Evolutionary conservation across 1,140 invertebrate species (phyloP).

Genomic region (Hycleus phaleratus): DNA sequence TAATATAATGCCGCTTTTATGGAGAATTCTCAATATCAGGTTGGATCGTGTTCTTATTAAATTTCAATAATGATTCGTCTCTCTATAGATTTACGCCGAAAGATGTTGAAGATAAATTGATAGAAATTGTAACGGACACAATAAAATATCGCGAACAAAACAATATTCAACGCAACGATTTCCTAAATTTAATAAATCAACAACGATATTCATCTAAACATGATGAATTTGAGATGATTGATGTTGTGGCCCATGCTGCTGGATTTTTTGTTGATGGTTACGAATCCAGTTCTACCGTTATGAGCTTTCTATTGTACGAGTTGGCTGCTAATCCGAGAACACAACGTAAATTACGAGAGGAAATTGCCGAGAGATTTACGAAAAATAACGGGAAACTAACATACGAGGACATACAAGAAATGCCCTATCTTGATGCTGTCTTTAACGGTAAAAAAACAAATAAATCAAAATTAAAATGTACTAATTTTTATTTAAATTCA

Average conservation of each 20-base stretch:
- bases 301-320: constrained; percentile 42
- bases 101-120: constrained; percentile 19
- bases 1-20: not conserved
- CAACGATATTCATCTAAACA: constrained; percentile 16
- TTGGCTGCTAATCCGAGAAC: constrained; percentile 53
- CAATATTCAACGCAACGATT: constrained; percentile 34
- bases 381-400: constrained; percentile 32
- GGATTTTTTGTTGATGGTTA: constrained; percentile 54
- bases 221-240: constrained; percentile 47
- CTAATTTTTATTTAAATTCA: no score
- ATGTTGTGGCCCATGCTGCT: constrained; percentile 52
- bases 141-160: constrained; percentile 37
- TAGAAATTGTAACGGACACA: constrained; percentile 22
- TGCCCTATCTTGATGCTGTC: constrained; percentile 45
- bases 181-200: constrained; percentile 26
- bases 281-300: constrained; percentile 40
- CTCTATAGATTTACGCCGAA: constrained; percentile 12
- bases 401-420: constrained; percentile 42
- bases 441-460: constrained; percentile 32
- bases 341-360: constrained; percentile 58
- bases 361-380: constrained; percentile 43
- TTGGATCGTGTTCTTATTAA: not conserved
- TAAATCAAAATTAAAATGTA: no score
- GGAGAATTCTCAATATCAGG: constrained; percentile 3
- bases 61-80: not conserved